Evolutionary conservation across 2,888 invertebrate genomes (phyloP).

Genomic region (Lepidonotus clava): DNA sequence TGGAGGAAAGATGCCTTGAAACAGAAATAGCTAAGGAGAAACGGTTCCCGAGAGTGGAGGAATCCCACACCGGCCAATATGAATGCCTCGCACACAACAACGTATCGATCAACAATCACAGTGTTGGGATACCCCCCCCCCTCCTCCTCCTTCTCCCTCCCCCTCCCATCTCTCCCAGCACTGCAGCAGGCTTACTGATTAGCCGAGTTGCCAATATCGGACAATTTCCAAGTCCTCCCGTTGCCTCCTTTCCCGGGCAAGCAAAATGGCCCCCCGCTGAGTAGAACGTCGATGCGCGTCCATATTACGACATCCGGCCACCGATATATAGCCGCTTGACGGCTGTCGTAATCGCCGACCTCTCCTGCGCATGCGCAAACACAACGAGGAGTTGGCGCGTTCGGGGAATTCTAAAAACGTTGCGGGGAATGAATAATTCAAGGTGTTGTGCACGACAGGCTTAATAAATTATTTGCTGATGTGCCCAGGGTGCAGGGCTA

Average conservation of each 20-base stretch:
- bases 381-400: not conserved
- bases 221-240: slow-evolving; percentile 20
- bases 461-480: slow-evolving; percentile 1
- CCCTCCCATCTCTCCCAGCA: not conserved
- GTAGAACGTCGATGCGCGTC: not conserved
- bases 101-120: slow-evolving; percentile 7
- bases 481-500: not conserved
- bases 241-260: too few relatives aligned
- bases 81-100: not conserved
- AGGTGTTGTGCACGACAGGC: not conserved
- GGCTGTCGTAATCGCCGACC: not conserved
- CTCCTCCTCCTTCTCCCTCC: not conserved
- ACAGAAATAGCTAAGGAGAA: too few relatives aligned
- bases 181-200: not conserved
- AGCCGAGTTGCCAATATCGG: slow-evolving; percentile 1
- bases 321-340: not conserved
- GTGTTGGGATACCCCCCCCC: not conserved
- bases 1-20: too few relatives aligned
- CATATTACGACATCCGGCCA: not conserved
- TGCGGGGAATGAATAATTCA: slow-evolving; percentile 1
- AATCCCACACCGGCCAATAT: slow-evolving; percentile 1
- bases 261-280: slow-evolving; percentile 21
- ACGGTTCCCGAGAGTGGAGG: too few relatives aligned
- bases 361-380: not conserved
- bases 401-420: not conserved